Conservation (phyloP, 92 coral and sea anemone genomes). For the Porites lobata region DNA sequence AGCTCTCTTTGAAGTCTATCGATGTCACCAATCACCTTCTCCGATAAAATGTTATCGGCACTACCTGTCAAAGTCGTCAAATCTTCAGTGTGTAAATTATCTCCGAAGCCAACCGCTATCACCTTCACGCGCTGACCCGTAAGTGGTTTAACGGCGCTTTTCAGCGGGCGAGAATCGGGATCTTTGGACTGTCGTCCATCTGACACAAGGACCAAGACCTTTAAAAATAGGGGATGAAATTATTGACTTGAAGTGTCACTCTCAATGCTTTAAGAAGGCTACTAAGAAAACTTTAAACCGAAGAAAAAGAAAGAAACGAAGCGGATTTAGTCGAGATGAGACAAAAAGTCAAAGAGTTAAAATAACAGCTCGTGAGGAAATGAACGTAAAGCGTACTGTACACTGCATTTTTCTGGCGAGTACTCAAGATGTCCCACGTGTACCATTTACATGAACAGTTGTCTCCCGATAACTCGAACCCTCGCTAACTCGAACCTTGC, state of each 20-base stretch:
- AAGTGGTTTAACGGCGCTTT: slow-evolving; percentile 78
- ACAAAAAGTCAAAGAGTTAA: not conserved
- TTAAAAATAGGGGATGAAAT: not conserved
- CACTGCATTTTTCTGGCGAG: too few relatives aligned
- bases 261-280: too few relatives aligned
- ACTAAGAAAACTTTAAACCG: not conserved
- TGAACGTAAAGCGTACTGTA: too few relatives aligned
- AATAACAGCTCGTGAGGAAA: too few relatives aligned
- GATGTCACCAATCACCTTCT: slow-evolving; percentile 72
- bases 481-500: too few relatives aligned
- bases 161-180: slow-evolving; percentile 67
- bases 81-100: slow-evolving; percentile 67
- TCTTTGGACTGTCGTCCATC: slow-evolving; percentile 91
- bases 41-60: slow-evolving; percentile 70
- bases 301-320: not conserved
- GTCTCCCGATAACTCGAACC: too few relatives aligned
- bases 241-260: not conserved
- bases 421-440: too few relatives aligned
- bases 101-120: slow-evolving; percentile 88
- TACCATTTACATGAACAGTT: too few relatives aligned
- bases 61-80: slow-evolving; percentile 78
- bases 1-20: slow-evolving; percentile 81
- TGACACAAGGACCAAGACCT: slow-evolving; percentile 85
- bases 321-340: not conserved
- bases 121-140: slow-evolving; percentile 80